These are phyloP conservation scores for Diabrotica virgifera DNA, from an alignment of 1,140 invertebrate species.

Conservation along the genomic window DNA sequence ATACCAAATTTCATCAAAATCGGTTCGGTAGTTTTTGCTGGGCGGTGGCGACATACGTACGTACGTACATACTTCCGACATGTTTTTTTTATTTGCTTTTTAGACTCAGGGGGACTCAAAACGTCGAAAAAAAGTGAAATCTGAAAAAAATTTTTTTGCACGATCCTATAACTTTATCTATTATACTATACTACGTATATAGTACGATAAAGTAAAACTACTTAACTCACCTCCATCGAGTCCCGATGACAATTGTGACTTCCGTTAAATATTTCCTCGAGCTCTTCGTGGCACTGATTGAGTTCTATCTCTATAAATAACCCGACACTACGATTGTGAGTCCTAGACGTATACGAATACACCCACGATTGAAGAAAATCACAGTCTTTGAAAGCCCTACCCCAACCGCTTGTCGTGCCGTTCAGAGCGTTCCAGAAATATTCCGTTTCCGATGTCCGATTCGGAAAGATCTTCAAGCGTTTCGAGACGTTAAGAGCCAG, in stretches of 20 bases:
- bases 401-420: conserved; percentile 31
- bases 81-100: too few species aligned
- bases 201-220: not conserved
- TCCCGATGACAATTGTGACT: conserved; percentile 43
- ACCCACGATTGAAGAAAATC: conserved; percentile 33
- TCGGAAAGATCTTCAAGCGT: conserved; percentile 32
- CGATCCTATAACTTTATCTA: too few species aligned
- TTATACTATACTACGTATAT: too few species aligned
- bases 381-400: conserved; percentile 38
- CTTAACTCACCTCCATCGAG: conserved; percentile 44
- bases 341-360: conserved; percentile 31
- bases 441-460: conserved; percentile 32
- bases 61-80: too few species aligned
- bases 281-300: conserved; percentile 47
- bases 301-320: conserved; percentile 43
- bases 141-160: too few species aligned
- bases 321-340: conserved; percentile 31
- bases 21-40: too few species aligned
- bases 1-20: too few species aligned
- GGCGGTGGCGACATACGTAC: too few species aligned
- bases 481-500: conserved; percentile 32
- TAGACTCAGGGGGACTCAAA: too few species aligned
- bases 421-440: conserved; percentile 33
- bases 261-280: conserved; percentile 45
- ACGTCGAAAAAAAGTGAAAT: too few species aligned